Evolutionary conservation across 2,797 vertebrate genomes (phyloP), one percentile per base, ranked within the genome.

Genomic region (Epinephelus malabaricus): DNA sequence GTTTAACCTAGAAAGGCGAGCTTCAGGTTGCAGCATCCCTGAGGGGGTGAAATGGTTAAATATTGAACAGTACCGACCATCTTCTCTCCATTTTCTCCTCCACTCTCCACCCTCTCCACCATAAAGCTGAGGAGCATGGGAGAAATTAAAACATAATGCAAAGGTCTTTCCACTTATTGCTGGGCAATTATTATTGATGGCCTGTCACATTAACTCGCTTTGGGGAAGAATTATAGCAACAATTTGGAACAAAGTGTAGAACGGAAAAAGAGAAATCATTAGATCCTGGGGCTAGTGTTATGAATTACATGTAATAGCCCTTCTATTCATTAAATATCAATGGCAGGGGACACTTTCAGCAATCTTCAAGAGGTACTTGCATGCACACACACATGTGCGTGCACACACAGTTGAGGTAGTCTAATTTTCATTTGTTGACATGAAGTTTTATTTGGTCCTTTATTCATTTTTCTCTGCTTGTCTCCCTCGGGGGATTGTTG

Each of bases 121-220:
- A 79, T 84, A 88, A 91, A 84, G 56, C 85, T 38, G 80, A 74
- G 79, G 51, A 88, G 83, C 87, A 73, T 78, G 73, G 79, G 85
- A 92, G 87, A 83, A 95, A 94, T 95, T 94, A 95, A 95, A 95
- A 94, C 92, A 89, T 92, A 94, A 95, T 91, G 88, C 92, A 94
- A 95, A 95, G 91, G 92, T 94, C 92, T 90, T 90, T 90, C 89
- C 90, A 87, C 91, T 91, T 92, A 91, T 93, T 92, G 89, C 89
- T 38, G 83, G 86, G 75, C 82, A 81, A 85, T 81, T 85, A 72
- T 92, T 95, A 95, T 95, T 96, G 94, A 95, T 95, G 93, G 92
- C 78, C 90, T 94, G 94, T 90, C 93, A 93, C 92, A 92, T 95
- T 93, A 92, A 88, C 90, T 91, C 62, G 84, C 90, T 92, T 88